phyloP scores from a whole-genome alignment of 1,140 invertebrate genomes.

The Drosophila pseudoobscura region DNA sequence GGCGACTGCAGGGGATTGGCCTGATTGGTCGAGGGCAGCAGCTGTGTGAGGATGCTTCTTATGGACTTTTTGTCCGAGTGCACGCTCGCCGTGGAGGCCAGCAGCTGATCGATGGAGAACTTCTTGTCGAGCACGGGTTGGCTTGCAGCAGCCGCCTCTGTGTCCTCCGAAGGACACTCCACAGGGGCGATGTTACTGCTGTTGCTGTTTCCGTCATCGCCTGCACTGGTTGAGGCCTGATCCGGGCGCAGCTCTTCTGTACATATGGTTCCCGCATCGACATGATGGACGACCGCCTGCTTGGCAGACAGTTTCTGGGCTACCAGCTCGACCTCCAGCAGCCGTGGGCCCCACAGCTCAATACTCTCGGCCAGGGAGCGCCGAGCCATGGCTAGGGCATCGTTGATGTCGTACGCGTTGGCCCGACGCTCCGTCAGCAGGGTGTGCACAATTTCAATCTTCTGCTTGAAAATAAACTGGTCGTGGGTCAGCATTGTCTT shows the following conservation, averaged over 20 bases:
- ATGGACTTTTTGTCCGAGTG: constrained; percentile 87
- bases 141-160: constrained; percentile 8
- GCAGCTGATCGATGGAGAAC: constrained; percentile 60
- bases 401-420: constrained; percentile 67
- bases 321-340: constrained; percentile 75
- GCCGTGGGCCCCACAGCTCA: constrained; percentile 71
- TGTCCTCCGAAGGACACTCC: constrained; percentile 42
- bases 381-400: constrained; percentile 72
- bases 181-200: background rate
- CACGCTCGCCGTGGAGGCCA: constrained; percentile 52
- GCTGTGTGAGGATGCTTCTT: constrained; percentile 87
- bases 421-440: constrained; percentile 81
- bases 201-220: constrained; percentile 11
- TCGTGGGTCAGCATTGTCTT: constrained; percentile 87
- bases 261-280: constrained; percentile 76
- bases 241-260: constrained; percentile 77
- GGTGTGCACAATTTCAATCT: constrained; percentile 89
- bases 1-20: constrained; percentile 85
- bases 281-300: constrained; percentile 38
- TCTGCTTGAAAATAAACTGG: constrained; percentile 88
- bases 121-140: constrained; percentile 53
- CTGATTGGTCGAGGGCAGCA: constrained; percentile 85
- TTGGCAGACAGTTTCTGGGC: constrained; percentile 63
- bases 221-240: background rate
- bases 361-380: constrained; percentile 77